A percentile compares a stretch with the other conserved stretches of the same genome.
These are phyloP conservation scores for Dicaeum eximium DNA, from an alignment of 2,113 vertebrate genomes.

Conservation along the genomic window DNA sequence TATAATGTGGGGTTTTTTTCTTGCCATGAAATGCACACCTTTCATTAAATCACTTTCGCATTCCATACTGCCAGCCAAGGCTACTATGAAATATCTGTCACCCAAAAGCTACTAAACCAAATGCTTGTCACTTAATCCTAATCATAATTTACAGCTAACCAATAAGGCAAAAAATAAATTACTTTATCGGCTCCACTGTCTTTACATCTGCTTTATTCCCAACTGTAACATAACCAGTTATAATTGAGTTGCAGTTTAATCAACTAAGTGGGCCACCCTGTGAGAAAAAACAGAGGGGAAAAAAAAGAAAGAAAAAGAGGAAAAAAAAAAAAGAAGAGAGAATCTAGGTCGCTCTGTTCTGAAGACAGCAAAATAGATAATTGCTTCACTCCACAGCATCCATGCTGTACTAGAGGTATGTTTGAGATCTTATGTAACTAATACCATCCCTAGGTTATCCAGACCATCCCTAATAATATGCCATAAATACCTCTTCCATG, in stretches of 20 bases:
- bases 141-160: not conserved
- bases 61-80: not conserved
- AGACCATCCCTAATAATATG: not conserved
- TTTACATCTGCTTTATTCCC: not conserved
- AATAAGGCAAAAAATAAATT: not conserved
- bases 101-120: not conserved
- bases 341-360: not conserved
- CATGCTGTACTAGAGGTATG: not conserved
- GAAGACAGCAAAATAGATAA: not conserved
- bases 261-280: not conserved
- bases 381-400: not conserved
- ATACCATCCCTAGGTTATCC: not conserved
- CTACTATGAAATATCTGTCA: not conserved
- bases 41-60: not conserved
- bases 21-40: not conserved
- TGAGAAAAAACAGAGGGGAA: rapidly evolving
- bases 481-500: not conserved
- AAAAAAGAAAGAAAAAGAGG: not conserved
- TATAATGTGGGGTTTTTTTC: not conserved
- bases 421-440: not conserved
- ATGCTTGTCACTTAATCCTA: not conserved
- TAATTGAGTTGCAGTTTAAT: slow-evolving; percentile 2
- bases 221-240: not conserved
- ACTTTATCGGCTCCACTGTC: not conserved
- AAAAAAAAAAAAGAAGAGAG: not conserved